Conservation (phyloP, 2,888 invertebrate genomes). For the Poecilobothrus nobilitatus region DNA sequence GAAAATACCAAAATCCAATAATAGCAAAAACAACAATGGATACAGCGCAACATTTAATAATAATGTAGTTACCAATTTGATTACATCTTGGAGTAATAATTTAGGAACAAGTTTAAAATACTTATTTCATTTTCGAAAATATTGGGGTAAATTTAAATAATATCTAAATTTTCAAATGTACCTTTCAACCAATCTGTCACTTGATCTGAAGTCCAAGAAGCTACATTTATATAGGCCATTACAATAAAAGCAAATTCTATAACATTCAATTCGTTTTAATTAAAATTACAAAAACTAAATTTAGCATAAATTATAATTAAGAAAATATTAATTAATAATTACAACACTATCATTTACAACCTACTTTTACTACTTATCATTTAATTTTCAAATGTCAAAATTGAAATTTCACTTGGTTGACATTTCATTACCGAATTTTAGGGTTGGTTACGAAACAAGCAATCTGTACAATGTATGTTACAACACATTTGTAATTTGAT, state of each 20-base stretch:
- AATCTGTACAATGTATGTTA: too few relatives aligned
- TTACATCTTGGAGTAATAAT: background rate
- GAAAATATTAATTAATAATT: too few relatives aligned
- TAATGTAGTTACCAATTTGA: background rate
- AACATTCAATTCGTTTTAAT: background rate
- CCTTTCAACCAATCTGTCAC: slow-evolving; percentile 87
- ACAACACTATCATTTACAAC: too few relatives aligned
- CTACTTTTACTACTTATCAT: too few relatives aligned
- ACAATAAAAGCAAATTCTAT: background rate
- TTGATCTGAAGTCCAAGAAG: slow-evolving; percentile 84
- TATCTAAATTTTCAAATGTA: slow-evolving; percentile 32
- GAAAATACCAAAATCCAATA: slow-evolving; percentile 16
- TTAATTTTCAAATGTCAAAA: too few relatives aligned
- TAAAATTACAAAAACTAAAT: background rate
- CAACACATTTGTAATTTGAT: too few relatives aligned
- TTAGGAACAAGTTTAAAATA: background rate
- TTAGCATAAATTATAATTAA: background rate
- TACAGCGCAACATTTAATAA: background rate
- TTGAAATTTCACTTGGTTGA: too few relatives aligned
- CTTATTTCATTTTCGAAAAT: background rate
- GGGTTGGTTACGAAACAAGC: too few relatives aligned
- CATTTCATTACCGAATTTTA: too few relatives aligned
- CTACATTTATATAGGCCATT: slow-evolving; percentile 77
- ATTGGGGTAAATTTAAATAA: slow-evolving; percentile 15
- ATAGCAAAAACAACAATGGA: background rate